Evolutionary conservation across 92 coral and sea anemone genomes (phyloP), one percentile per base, ranked within the genome.

Genomic region (Palythoa grandis): DNA sequence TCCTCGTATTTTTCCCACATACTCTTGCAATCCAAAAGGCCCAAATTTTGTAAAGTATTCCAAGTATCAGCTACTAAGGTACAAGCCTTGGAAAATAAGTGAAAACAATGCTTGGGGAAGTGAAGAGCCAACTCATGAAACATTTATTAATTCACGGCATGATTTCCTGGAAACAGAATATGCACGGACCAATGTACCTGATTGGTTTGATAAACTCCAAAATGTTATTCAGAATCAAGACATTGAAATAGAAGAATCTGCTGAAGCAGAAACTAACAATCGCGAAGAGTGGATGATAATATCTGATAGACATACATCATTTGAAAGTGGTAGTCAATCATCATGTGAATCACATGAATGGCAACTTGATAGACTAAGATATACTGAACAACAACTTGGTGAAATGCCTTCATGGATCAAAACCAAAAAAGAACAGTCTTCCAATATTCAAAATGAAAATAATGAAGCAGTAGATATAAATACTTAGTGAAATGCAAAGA

Each of bases 21-120:
- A 60, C 22, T 60, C 22, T 15, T 60, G 20, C 3, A 37, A 70
- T 70, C 75, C 75, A 17, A 70, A 29, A 70, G n/a, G 75, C 8
- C 75, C 75, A 70, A 70, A 70, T 37, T 70, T 38, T 40, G n/a
- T 40, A 24, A 87, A 73, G 48, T 86, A 78, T 80, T 90, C 87
- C 43, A 89, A 86, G 67, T 89, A 89, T 73, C 89, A 89, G 83
- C 83, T 89, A 25, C 69, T 89, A 69, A 89, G 84, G 52, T 89
- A 89, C 86, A 89, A 89, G 77, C 86, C 89, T 16, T 89, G 92
- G 92, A 50, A 84, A 61, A 79, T 52, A 48, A 48, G 86, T 8
- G 90, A 86, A 68, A 65, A 87, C 23, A 85, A 92, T 92, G 93
- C 93, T n/a, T 91, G 94, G 94, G 89, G 57, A 85, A 69, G 69